These are phyloP conservation scores for Cepphus grylle DNA, from an alignment of 2,113 vertebrate genomes.

Conservation along the genomic window DNA sequence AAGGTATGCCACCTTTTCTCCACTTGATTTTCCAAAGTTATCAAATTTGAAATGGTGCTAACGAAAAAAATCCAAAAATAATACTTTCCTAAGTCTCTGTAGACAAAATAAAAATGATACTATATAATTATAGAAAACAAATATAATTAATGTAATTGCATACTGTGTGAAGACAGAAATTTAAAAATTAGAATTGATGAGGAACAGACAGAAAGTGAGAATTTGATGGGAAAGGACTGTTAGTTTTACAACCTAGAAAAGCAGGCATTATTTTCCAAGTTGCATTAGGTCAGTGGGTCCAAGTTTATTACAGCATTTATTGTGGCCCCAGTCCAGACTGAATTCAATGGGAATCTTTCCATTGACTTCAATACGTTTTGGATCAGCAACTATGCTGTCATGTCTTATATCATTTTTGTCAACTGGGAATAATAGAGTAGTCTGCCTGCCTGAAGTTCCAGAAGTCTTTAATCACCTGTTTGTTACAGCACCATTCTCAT, in stretches of 20 bases:
- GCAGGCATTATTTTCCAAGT: not conserved
- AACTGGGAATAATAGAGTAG: not conserved
- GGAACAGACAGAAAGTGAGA: not conserved
- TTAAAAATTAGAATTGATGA: not conserved
- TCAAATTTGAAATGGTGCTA: not conserved
- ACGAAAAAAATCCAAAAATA: not conserved
- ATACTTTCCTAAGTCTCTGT: not conserved
- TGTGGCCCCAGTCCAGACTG: not conserved
- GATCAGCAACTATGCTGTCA: not conserved
- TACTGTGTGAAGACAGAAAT: not conserved
- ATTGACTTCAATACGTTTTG: not conserved
- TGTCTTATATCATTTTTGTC: not conserved
- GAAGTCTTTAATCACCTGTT: not conserved
- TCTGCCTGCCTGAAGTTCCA: not conserved
- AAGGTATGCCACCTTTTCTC: not conserved
- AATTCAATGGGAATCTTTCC: not conserved
- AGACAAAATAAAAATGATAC: not conserved
- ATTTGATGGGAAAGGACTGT: not conserved
- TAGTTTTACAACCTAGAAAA: not conserved
- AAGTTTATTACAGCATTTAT: not conserved
- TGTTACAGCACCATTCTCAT: not conserved
- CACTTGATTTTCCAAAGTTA: not conserved
- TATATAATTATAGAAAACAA: not conserved
- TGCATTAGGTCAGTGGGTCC: not conserved
- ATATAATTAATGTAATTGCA: not conserved